These are phyloP conservation scores for Drosophila villosipedis DNA, from an alignment of 2,888 invertebrate genomes.

Conservation along the genomic window DNA sequence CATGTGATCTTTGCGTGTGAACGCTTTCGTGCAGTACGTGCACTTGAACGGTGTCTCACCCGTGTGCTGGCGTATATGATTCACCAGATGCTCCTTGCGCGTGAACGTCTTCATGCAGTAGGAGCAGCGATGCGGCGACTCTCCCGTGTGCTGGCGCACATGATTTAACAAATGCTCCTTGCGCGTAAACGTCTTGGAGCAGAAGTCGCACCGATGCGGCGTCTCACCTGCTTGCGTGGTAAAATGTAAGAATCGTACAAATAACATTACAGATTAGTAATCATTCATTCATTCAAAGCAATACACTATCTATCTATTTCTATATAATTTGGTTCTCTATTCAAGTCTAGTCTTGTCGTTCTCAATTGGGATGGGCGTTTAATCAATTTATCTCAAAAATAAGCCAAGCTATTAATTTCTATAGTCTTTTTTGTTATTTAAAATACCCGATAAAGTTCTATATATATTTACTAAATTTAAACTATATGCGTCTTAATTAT, in stretches of 20 bases:
- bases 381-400: neutral
- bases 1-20: conserved; percentile 93
- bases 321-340: neutral
- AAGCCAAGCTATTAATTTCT: neutral
- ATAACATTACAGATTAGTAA: conserved; percentile 87
- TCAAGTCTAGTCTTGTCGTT: neutral
- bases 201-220: conserved; percentile 93
- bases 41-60: conserved; percentile 94
- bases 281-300: conserved; percentile 37
- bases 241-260: conserved; percentile 40
- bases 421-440: neutral
- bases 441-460: neutral
- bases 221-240: conserved; percentile 88
- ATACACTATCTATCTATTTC: neutral
- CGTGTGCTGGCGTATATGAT: conserved; percentile 93
- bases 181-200: conserved; percentile 94
- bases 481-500: neutral
- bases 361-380: neutral
- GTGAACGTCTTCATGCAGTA: conserved; percentile 95
- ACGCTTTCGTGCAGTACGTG: conserved; percentile 93
- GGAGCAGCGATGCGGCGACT: conserved; percentile 93
- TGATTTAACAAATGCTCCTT: conserved; percentile 95
- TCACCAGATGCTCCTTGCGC: conserved; percentile 94
- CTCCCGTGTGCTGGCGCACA: conserved; percentile 92
- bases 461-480: neutral